A percentile compares a stretch with the other conserved stretches of the same genome.
Conservation (phyloP, 1,140 invertebrate species). For the Steinernema feltiae region DNA sequence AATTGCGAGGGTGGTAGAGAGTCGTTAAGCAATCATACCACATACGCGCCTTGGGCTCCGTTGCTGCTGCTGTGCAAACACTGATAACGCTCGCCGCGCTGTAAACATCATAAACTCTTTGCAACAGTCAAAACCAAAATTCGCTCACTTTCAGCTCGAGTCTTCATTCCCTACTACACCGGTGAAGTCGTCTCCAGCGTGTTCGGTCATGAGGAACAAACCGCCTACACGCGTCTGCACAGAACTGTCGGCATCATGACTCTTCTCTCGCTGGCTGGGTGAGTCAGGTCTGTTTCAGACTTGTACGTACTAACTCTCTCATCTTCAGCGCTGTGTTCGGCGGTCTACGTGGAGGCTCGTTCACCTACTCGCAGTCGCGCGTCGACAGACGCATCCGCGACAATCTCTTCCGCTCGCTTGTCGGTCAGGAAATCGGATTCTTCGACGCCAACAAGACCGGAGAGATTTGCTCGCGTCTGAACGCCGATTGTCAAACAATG, state of each 20-base stretch:
- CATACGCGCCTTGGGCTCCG: too few relatives aligned
- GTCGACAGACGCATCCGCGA: conserved; percentile 52
- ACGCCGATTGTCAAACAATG: conserved; percentile 55
- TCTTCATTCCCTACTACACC: conserved; percentile 54
- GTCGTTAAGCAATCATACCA: too few relatives aligned
- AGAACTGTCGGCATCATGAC: conserved; percentile 53
- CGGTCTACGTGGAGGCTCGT: conserved; percentile 51
- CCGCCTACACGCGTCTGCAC: conserved; percentile 47
- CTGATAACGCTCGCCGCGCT: too few relatives aligned
- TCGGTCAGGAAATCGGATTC: conserved; percentile 55
- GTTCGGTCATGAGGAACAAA: conserved; percentile 40
- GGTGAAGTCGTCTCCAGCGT: conserved; percentile 55
- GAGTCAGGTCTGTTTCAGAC: neutral
- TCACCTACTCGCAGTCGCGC: conserved; percentile 35
- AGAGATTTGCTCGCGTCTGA: conserved; percentile 50
- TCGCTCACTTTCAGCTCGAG: conserved; percentile 50
- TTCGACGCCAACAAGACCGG: conserved; percentile 57
- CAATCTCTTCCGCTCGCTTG: conserved; percentile 49
- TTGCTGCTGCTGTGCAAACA: too few relatives aligned
- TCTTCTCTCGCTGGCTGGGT: conserved; percentile 47
- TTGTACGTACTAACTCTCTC: neutral
- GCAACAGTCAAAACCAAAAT: too few relatives aligned
- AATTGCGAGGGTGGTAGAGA: too few relatives aligned
- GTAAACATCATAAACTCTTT: too few relatives aligned
- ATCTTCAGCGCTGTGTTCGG: conserved; percentile 48